Evolutionary conservation across 2,888 invertebrate species (phyloP), one percentile per base, ranked within the genome.

Genomic region (Imbricaverruca yamaguchii): DNA sequence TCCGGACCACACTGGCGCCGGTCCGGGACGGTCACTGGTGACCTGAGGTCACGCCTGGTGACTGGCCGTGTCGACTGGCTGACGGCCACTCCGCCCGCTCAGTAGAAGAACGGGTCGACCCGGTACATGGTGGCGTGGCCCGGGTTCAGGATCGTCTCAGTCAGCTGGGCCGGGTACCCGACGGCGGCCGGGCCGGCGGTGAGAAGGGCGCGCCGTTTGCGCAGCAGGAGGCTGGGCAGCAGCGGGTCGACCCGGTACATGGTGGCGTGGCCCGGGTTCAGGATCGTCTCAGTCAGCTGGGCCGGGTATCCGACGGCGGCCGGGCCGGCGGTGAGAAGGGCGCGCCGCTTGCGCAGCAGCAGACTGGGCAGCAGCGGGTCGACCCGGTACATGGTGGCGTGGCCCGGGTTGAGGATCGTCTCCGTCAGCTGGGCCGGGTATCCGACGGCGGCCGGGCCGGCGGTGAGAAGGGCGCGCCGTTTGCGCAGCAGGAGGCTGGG

Each of bases 401-500:
- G 89, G 86, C 94, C 88, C 87, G 91, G 91, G 25, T 93, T 92
- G 86, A 93, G 94, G 0, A 94, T 93, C 87, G 93, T 95, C 0
- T 95, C 95, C 86, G 92, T 94, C 87, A 95, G 94, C 86, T 94
- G 95, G 6, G 95, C 94, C 83, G 95, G 87, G 87, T 95, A 95
- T 87, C 93, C 93, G 84, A 91, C 90, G 18, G 94, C 89, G 1
- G 93, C 88, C 23, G 90, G 89, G 18, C 89, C 88, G 3, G 92
- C 92, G 67, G 90, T 88, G 80, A 93, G 87, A 81, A 94, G 88
- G 84, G 89, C 91, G 81, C 91, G 89, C 81, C 94, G 88, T 0
- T 92, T 92, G 11, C 94, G 95, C 86, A 93, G 92, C 93, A 95
- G 94, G 83, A 94, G 92, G 94, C 94, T 95, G 0, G 94, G 94